phyloP scores from a whole-genome alignment of 2,113 vertebrate genomes.

The Mormoops blainvillei region DNA sequence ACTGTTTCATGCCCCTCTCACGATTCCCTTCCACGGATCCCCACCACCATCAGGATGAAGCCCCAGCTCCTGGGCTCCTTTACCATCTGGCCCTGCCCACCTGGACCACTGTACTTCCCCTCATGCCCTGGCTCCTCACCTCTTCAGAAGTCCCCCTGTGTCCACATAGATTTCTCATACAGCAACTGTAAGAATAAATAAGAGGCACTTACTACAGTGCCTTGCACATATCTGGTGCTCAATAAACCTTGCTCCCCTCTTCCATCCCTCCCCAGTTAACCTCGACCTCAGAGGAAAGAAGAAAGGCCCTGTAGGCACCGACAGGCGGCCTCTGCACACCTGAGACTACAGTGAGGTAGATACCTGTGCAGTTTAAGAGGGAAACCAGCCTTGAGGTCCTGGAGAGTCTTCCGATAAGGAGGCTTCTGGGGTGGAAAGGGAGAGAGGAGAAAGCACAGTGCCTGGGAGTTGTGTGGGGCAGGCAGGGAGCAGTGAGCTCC shows the following conservation, averaged over 20 bases:
- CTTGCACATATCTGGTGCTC: background rate
- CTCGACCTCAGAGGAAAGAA: background rate
- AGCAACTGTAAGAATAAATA: background rate
- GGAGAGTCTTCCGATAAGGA: background rate
- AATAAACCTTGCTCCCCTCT: background rate
- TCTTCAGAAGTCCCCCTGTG: background rate
- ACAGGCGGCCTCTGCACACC: background rate
- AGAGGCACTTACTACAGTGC: background rate
- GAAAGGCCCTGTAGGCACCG: background rate
- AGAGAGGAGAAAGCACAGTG: background rate
- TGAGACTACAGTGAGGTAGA: background rate
- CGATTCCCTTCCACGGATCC: background rate
- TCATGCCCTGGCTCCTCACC: background rate
- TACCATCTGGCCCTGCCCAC: background rate
- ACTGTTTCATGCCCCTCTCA: background rate
- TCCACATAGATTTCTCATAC: background rate
- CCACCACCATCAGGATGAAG: background rate
- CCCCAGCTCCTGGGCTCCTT: background rate
- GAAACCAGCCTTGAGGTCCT: background rate
- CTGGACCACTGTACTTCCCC: background rate
- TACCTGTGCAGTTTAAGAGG: background rate
- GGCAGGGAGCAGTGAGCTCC: background rate
- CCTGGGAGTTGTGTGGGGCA: background rate
- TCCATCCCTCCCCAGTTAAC: background rate
- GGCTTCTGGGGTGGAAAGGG: background rate